These are phyloP conservation scores for Falco columbarius DNA, from an alignment of 2,797 vertebrate genomes.

Conservation along the genomic window DNA sequence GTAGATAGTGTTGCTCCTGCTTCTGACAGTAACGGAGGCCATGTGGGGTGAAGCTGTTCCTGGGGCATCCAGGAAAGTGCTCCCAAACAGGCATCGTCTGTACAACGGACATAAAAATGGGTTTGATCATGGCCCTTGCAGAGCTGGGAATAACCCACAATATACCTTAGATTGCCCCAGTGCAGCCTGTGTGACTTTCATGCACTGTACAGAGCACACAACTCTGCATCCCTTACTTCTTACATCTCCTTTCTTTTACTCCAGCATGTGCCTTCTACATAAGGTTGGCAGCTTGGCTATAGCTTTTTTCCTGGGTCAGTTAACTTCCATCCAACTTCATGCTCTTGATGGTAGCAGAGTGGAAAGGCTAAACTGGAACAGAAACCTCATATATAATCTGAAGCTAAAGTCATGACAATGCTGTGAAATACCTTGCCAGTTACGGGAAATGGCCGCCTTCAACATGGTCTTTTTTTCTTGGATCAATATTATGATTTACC, in stretches of 20 bases:
- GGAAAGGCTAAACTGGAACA: not conserved
- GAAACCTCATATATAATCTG: not conserved
- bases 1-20: not conserved
- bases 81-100: not conserved
- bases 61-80: not conserved
- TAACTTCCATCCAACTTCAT: not conserved
- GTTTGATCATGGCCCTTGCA: not conserved
- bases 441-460: not conserved
- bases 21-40: not conserved
- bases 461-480: not conserved
- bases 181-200: not conserved
- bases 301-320: not conserved
- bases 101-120: not conserved
- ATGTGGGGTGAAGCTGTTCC: not conserved
- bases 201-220: not conserved
- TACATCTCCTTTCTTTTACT: not conserved
- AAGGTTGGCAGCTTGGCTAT: not conserved
- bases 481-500: not conserved
- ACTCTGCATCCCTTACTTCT: not conserved
- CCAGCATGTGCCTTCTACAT: not conserved
- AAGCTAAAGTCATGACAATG: not conserved
- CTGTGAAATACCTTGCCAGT: not conserved
- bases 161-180: not conserved
- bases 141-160: not conserved
- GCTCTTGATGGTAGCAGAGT: not conserved